A percentile compares a stretch with the other conserved stretches of the same genome.
These are phyloP conservation scores for Ernsta delagoae DNA, from an alignment of 2,888 invertebrate species.

Conservation along the genomic window DNA sequence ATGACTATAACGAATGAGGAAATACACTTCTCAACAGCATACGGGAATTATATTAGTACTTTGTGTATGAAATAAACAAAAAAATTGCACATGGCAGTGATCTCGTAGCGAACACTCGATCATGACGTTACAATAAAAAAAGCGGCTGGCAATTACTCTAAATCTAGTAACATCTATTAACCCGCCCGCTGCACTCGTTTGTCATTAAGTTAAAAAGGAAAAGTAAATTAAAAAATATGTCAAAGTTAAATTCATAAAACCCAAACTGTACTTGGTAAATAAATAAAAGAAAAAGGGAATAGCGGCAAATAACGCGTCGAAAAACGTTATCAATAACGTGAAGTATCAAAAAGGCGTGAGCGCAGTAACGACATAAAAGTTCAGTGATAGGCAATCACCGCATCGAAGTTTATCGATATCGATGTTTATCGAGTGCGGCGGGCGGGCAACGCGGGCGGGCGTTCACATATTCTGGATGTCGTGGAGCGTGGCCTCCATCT, in stretches of 20 bases:
- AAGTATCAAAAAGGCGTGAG: constrained; percentile 1
- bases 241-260: constrained; percentile 39
- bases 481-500: constrained; percentile 75
- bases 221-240: too few species aligned
- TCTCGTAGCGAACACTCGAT: constrained; percentile 77
- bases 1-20: constrained; percentile 70
- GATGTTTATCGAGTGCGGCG: constrained; percentile 49
- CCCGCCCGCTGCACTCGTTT: constrained; percentile 54
- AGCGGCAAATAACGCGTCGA: neutral
- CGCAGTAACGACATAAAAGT: constrained; percentile 14
- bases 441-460: constrained; percentile 50
- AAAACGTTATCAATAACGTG: neutral
- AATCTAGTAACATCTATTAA: constrained; percentile 73
- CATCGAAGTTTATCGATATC: constrained; percentile 40
- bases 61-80: constrained; percentile 68
- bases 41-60: constrained; percentile 61
- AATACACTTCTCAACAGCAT: constrained; percentile 64
- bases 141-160: constrained; percentile 83
- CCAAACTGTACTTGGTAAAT: constrained; percentile 31
- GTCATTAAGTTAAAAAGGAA: too few species aligned
- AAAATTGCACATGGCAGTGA: constrained; percentile 83
- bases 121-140: constrained; percentile 70
- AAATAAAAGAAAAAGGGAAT: constrained; percentile 33
- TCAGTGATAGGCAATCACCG: constrained; percentile 39
- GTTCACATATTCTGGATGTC: too few species aligned